Base-by-base conservation (phyloP, 1,140 invertebrate genomes). In the Galendromus occidentalis region DNA sequence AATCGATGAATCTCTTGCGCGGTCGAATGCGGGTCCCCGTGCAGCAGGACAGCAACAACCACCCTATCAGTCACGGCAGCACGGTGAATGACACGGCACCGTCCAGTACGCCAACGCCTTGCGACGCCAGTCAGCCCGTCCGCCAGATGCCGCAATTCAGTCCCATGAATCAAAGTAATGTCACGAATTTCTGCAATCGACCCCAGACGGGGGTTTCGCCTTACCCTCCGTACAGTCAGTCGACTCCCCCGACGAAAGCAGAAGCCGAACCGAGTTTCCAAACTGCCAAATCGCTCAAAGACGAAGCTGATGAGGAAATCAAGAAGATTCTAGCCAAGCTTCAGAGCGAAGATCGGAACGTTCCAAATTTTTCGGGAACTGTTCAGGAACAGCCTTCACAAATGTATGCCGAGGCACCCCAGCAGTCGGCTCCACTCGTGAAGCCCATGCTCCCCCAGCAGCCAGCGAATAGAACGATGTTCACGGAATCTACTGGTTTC, bases 261-360 rank as follows among this genome's bases (percentile, higher is more conserved):
- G 14, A 17, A 1, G 14, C 33, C 33, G 51, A 25, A 2, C 25
- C 25, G 22, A 59, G 51, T 33, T 59, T 59, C 9, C 22, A 29
- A 17, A 33, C 51, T 17, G 12, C 14, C 33, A 59, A 59, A 25
- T 59, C 51, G 14, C 51, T 59, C 14, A 59, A 25, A 22, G 51
- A 59, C 25, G 51, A 59, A 59, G 51, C 51, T 22, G 51, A 59
- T 22, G 51, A 59, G 2, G 51, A 59, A 22, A 59, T 59, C 14
- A 20, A 25, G 51, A 59, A 59, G 25, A 59, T 59, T 25, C 51
- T 59, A 25, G 51, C 51, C 25, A 59, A 59, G 51, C 51, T 59
- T 59, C 14, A 59, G 33, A 59, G 33, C 6, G 51, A 59, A 59
- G 51, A 59, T 22, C 51, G 51, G 14, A 29, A 33, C 22, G 33